These are phyloP conservation scores for Heliconius sara DNA, from an alignment of 2,888 invertebrate species.

Conservation along the genomic window DNA sequence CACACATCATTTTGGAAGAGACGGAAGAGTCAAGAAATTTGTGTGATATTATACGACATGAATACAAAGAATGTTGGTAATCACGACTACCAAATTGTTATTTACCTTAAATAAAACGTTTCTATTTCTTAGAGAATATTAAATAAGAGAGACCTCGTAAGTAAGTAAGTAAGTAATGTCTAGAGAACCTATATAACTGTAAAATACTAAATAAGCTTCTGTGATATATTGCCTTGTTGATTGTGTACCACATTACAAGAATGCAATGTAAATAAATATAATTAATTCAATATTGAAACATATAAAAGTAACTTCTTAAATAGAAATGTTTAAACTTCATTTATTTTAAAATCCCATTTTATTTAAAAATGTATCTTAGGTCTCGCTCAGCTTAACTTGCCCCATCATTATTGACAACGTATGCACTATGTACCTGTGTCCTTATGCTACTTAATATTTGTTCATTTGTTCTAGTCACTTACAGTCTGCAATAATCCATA, in stretches of 20 bases:
- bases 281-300: background rate
- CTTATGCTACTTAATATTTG: background rate
- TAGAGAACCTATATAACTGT: background rate
- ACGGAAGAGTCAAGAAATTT: too few relatives aligned
- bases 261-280: background rate
- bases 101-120: too few relatives aligned
- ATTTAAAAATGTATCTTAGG: background rate
- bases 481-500: background rate
- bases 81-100: too few relatives aligned
- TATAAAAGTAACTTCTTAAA: background rate
- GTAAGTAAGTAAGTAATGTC: too few relatives aligned
- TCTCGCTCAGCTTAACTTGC: too few relatives aligned
- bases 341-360: background rate
- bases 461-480: background rate
- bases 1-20: too few relatives aligned
- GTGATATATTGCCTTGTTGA: slow-evolving; percentile 15
- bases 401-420: too few relatives aligned
- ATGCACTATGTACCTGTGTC: too few relatives aligned
- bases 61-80: too few relatives aligned
- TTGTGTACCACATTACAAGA: background rate
- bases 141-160: background rate
- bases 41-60: too few relatives aligned
- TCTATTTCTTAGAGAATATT: background rate
- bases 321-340: background rate
- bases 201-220: background rate